Base-by-base conservation (phyloP, 1,140 invertebrate genomes). In the Diorhabda elongata region DNA sequence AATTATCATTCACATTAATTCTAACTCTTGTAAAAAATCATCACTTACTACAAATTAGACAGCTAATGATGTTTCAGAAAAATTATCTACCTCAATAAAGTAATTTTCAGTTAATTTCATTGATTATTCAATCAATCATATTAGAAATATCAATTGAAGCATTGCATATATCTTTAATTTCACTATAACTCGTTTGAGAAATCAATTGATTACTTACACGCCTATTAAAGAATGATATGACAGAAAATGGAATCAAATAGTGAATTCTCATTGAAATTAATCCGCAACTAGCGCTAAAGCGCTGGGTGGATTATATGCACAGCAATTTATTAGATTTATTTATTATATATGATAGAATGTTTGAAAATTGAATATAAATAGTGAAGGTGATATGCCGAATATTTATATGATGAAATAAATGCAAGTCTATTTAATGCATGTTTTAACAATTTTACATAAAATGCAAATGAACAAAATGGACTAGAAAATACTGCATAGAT, bases 371-470 rank as follows among this genome's bases (percentile, higher is more conserved):
- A 60, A 60, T 42, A 11, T 41, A 42, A 42, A 60, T 60, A 60
- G 11, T 60, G 26, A 60, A 60, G 3, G 59, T 41, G 56, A 42
- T 60, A 66, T 66, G 52, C 26, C n/a, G 58, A 66, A 68, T 63
- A 68, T 68, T 68, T 68, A 68, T 68, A 61, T 68, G 65, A 60
- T 47, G 45, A 4, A 6, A 56, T 60, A 67, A 59, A 44, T 60
- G 65, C 44, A 44, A 6, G 7, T 42, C 65, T 60, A 60, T 67
- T 67, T 67, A 60, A 59, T 60, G 65, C 65, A 60, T 44, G 58
- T 67, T 67, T 67, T 67, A 67, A 60, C 65, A 67, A 45, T 67
- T 67, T 67, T 67, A 47, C 6, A 42, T 67, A 56, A 67, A 44
- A 67, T 67, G 65, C 57, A 60, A 60, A 67, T 67, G 11, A 44